phyloP scores from a whole-genome alignment of 2,888 invertebrate species.

The Cordilura impudica region DNA sequence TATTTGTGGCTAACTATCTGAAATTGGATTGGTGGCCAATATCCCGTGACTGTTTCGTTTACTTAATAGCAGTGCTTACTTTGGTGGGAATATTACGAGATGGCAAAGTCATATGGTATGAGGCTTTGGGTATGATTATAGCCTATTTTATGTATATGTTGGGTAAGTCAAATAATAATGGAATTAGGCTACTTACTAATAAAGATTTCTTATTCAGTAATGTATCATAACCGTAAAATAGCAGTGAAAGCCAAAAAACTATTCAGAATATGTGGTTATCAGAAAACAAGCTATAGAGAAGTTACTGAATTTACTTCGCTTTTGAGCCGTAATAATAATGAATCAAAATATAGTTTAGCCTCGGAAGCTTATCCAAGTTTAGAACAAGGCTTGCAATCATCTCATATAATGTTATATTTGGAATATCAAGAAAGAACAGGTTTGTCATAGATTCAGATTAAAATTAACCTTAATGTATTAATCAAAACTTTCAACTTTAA shows the following conservation, averaged over 20 bases:
- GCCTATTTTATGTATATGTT: conserved; percentile 87
- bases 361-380: neutral
- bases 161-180: conserved; percentile 29
- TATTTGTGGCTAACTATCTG: conserved; percentile 87
- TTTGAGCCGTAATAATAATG: neutral
- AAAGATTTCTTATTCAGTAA: conserved; percentile 83
- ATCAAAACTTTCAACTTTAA: too few species aligned
- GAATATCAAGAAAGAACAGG: conserved; percentile 65
- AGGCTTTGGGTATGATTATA: conserved; percentile 86
- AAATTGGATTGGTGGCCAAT: conserved; percentile 92
- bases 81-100: conserved; percentile 89
- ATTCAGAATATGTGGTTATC: conserved; percentile 51
- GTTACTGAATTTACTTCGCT: conserved; percentile 78
- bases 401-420: conserved; percentile 63
- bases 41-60: conserved; percentile 89
- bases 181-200: neutral
- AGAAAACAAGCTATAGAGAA: conserved; percentile 77
- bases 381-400: conserved; percentile 61
- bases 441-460: neutral
- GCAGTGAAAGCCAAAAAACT: conserved; percentile 77
- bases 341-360: conserved; percentile 29
- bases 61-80: conserved; percentile 87
- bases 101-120: conserved; percentile 91
- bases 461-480: neutral
- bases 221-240: conserved; percentile 83